These are phyloP conservation scores for Drosophila barbarae DNA, from an alignment of 2,888 invertebrate genomes.

Conservation along the genomic window DNA sequence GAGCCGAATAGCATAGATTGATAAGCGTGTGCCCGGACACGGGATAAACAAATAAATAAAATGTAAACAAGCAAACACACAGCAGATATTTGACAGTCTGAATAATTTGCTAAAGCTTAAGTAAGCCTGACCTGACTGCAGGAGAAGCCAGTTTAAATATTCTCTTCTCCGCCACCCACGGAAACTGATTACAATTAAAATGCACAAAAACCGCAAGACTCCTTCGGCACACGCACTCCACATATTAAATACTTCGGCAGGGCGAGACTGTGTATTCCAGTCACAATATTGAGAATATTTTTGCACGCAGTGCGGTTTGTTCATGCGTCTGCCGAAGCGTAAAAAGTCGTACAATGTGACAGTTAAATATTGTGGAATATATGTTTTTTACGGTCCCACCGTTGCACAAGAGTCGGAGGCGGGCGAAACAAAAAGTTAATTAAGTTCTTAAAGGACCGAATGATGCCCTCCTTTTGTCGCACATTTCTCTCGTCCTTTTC, in stretches of 20 bases:
- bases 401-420: slow-evolving; percentile 3
- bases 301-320: slow-evolving; percentile 55
- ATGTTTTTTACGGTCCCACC: slow-evolving; percentile 55
- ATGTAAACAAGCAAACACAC: slow-evolving; percentile 10
- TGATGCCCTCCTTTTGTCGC: slow-evolving; percentile 30
- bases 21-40: slow-evolving; percentile 10
- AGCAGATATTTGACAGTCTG: slow-evolving; percentile 16
- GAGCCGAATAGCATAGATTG: slow-evolving; percentile 1
- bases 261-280: slow-evolving; percentile 45
- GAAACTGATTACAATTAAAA: slow-evolving; percentile 48
- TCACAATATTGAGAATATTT: slow-evolving; percentile 59
- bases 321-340: slow-evolving; percentile 68
- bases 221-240: background rate
- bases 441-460: slow-evolving; percentile 69
- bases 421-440: slow-evolving; percentile 61
- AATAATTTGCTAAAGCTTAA: slow-evolving; percentile 15
- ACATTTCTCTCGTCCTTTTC: slow-evolving; percentile 13
- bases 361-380: slow-evolving; percentile 64
- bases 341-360: slow-evolving; percentile 66
- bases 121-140: background rate
- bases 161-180: background rate
- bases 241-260: slow-evolving; percentile 28
- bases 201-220: slow-evolving; percentile 28
- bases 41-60: slow-evolving; percentile 25
- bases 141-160: background rate